Conservation (phyloP, 2,888 invertebrate species). For the Plebejus argus region DNA sequence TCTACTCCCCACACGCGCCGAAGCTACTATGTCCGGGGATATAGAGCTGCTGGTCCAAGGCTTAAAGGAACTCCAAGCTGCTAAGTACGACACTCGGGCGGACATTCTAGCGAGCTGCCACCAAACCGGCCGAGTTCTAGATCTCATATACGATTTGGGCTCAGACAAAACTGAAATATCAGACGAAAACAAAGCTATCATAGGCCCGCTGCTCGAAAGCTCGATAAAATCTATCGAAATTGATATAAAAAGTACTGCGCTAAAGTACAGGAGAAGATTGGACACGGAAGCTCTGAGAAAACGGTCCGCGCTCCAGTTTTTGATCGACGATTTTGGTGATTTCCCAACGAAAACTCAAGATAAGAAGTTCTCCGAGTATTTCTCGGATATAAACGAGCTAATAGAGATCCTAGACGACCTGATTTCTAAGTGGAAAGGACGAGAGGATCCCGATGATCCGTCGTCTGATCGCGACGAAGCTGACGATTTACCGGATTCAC, state of each 20-base stretch:
- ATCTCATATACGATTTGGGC: conserved; percentile 28
- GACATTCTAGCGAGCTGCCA: not conserved
- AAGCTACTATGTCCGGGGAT: not conserved
- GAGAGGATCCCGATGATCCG: conserved; percentile 34
- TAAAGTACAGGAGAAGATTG: conserved; percentile 35
- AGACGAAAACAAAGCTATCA: conserved; percentile 18
- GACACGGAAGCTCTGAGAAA: conserved; percentile 36
- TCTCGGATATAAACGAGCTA: conserved; percentile 32
- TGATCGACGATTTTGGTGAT: conserved; percentile 36
- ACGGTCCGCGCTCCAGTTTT: conserved; percentile 36
- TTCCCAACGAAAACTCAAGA: conserved; percentile 24
- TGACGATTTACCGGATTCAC: conserved; percentile 32
- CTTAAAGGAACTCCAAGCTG: not conserved
- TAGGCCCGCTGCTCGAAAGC: not conserved
- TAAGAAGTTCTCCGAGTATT: conserved; percentile 30
- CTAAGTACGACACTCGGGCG: conserved; percentile 40
- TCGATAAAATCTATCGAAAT: conserved; percentile 18
- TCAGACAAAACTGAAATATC: not conserved
- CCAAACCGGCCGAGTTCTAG: conserved; percentile 3
- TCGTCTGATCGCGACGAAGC: conserved; percentile 35
- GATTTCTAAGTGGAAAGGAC: conserved; percentile 35
- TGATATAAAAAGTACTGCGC: conserved; percentile 36
- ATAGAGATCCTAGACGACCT: conserved; percentile 33
- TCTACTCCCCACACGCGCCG: not conserved
- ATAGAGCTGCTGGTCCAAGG: not conserved